Base-by-base conservation (phyloP, 1,140 invertebrate genomes). In the Phortica variegata region DNA sequence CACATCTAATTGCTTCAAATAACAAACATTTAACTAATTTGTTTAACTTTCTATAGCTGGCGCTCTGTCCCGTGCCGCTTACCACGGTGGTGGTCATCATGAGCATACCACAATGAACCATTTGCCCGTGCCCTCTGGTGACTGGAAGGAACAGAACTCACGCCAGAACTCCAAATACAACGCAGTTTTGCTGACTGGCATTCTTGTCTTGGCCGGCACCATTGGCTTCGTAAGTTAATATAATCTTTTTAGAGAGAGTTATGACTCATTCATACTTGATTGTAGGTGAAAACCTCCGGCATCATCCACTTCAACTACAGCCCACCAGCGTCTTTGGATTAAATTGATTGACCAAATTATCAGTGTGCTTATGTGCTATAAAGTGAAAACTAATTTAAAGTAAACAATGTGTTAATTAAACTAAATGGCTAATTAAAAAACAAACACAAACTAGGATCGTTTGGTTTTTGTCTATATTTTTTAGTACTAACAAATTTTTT, bases 131-230 rank as follows among this genome's bases (percentile, higher is more conserved):
- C 88, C 89, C 4, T 75, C 79, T 39, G 88, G 89, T 18, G 84
- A 83, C 9, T 92, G 88, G 88, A 77, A 87, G 59, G 82, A 85
- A 15, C 63, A 81, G 21, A 70, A 88, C 65, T 80, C 84, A 45
- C 79, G 81, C 19, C 80, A 79, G 21, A 84, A 90, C 55, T 76
- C 77, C 43, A 84, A 81, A 61, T 87, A 87, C 77, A 90, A 90
- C 62, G 61, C 80, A 7, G 78, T 82, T 16, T 77, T 91, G n/a
- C 50, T 79, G 19, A 58, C 79, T 38, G 87, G 88, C n/a, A 49
- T 88, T 52, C 70, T 76, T 21, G 79, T 83, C 50, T 55, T 82
- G 17, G 59, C 77, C 17, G 77, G 77, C 33, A 84, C 85, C 1
- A 53, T 88, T 45, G 54, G 81, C 46, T 75, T 83, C 55, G 86